Evolutionary conservation across 2,113 vertebrate genomes (phyloP).

Genomic region (Saguinus midas): DNA sequence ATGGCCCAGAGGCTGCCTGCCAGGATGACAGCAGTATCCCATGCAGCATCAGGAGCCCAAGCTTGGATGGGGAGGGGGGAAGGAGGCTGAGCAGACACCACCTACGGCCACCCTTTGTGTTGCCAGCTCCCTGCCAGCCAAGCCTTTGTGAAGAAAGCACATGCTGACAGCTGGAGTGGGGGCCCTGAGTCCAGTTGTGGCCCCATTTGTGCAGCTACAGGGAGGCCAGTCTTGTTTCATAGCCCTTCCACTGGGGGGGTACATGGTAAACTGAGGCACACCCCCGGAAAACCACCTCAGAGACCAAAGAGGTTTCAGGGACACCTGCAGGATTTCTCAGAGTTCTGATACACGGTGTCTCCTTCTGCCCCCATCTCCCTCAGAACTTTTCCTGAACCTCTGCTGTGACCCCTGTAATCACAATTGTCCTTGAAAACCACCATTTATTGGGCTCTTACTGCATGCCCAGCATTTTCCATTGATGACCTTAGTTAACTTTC

Average conservation of each 20-base stretch:
- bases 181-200: accelerated
- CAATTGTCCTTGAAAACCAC: not conserved
- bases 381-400: not conserved
- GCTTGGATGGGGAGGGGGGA: not conserved
- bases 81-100: not conserved
- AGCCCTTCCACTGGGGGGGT: not conserved
- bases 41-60: accelerated
- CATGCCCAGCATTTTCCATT: not conserved
- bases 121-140: not conserved
- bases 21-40: not conserved
- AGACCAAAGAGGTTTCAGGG: not conserved
- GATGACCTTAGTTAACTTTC: not conserved
- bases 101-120: accelerated
- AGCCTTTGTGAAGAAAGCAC: accelerated
- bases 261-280: not conserved
- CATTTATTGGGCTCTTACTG: not conserved
- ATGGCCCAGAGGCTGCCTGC: not conserved
- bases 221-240: not conserved
- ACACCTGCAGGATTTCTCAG: not conserved
- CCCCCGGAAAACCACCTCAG: not conserved
- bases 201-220: not conserved
- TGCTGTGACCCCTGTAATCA: no score
- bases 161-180: not conserved
- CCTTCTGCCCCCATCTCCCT: not conserved
- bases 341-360: accelerated